Evolutionary conservation across 2,113 vertebrate species (phyloP), one percentile per base, ranked within the genome.

Genomic region (Salvelinus namaycush): DNA sequence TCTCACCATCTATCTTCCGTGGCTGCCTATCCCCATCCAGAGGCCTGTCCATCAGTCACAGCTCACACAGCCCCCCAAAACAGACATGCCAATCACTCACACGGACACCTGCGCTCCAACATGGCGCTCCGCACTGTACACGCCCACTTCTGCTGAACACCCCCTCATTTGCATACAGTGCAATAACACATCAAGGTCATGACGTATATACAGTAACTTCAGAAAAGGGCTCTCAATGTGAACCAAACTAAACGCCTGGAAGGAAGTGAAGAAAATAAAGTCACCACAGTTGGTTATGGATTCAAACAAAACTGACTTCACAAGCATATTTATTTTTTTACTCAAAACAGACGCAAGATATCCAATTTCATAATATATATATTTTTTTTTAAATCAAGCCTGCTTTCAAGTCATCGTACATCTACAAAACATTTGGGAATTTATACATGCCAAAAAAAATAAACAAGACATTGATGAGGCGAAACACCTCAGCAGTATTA

Each of bases 361-460:
- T 67, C 70, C n/a, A 68, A 81, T 77, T 51, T 49, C 44, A 4
- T 74, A 62, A n/a, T n/a, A n/a, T n/a, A n/a, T n/a, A n/a, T n/a
- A n/a, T n/a, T n/a, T n/a, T n/a, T n/a, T n/a, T n/a, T n/a, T n/a
- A 68, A 34, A 34, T 54, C 68, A 64, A 39, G 70, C 60, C 70
- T 68, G 64, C 49, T 20, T 81, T 74, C 65, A 64, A 9, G 60
- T 82, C 76, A 71, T 83, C 67, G 74, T 83, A 71, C 51, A 76
- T 82, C 88, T 90, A 93, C 84, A 93, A 92, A 90, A 86, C 66
- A 75, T 59, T 13, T 74, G 77, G 84, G 26, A 12, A 74, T 88
- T 87, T 87, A 84, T 87, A 92, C 90, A 95, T 87, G 82, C 86
- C 5, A 89, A 87, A 79, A 92, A 83, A 92, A 83, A 79, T 69